Evolutionary conservation across 1,140 invertebrate species (phyloP), one percentile per base, ranked within the genome.

Genomic region (Meteorus sp.): DNA sequence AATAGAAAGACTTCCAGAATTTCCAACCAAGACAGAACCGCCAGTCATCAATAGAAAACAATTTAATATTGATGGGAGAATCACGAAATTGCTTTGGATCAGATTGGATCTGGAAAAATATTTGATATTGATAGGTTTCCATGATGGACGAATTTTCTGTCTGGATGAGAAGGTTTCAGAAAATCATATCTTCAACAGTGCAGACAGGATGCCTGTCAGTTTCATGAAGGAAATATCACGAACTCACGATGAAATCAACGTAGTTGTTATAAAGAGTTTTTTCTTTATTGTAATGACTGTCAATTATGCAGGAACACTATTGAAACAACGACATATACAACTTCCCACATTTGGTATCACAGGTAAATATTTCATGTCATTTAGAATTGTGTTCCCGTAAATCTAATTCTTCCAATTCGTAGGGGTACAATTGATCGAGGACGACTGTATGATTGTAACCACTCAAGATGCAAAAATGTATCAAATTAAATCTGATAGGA

Each of bases 391-490:
- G 4, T 17, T 50, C 3, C 31, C n/a, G 33, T 31, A 7, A 33
- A 11, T 5, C 17, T 27, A 25, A 15, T 15, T 44, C 11, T 15
- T 44, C 7, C 15, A 19, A 7, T 4, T 51, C 65, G 44, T 29
- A 76, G 73, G 74, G 37, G 1, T 73, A 19, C 63, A 35, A 8
- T 22, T 63, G 27, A 50, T 70, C 6, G 58, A 52, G 37, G 7
- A 56, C 3, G 45, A 70, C 20, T 47, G 58, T 59, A 53, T 70
- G 2, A 52, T 79, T 9, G 59, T 73, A 0, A 63, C 63, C 5
- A 76, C 72, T 8, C 75, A 78, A 62, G 56, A 79, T 48, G 60
- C 65, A 20, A 63, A 64, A 27, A 50, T 74, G n/a, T 69, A 60
- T 43, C 25, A 48, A 15, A 15, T 56, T 5, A 23, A 63, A 56